These are phyloP conservation scores for Margarornis squamiger DNA, from an alignment of 2,797 vertebrate species.

Conservation along the genomic window DNA sequence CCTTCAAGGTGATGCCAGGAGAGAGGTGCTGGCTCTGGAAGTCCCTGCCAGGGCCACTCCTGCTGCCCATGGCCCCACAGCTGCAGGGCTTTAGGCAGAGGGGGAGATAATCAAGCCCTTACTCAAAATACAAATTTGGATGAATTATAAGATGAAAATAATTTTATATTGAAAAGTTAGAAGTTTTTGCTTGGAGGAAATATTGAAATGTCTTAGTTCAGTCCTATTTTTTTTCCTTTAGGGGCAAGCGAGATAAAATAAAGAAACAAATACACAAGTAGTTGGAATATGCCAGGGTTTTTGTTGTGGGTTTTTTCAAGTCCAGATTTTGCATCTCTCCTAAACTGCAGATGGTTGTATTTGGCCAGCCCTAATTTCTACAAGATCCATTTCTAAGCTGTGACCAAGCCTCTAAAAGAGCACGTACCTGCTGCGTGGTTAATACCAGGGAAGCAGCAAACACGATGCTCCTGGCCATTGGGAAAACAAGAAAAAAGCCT, in stretches of 20 bases:
- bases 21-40: not conserved
- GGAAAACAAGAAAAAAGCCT: not conserved
- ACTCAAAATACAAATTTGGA: not conserved
- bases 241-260: not conserved
- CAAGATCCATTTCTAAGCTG: not conserved
- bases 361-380: not conserved
- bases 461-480: not conserved
- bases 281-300: fast-evolving
- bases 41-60: not conserved
- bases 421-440: not conserved
- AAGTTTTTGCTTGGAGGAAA: not conserved
- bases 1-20: not conserved
- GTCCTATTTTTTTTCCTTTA: not conserved
- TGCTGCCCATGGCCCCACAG: not conserved
- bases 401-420: not conserved
- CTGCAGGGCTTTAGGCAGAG: not conserved
- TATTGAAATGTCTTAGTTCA: not conserved
- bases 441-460: not conserved
- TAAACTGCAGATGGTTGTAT: not conserved
- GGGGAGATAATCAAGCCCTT: not conserved
- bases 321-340: not conserved
- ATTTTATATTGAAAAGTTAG: not conserved
- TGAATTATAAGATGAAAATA: not conserved
- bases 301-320: not conserved
- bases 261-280: not conserved